Evolutionary conservation across 1,140 invertebrate genomes (phyloP).

Genomic region (Globodera ellingtonae): DNA sequence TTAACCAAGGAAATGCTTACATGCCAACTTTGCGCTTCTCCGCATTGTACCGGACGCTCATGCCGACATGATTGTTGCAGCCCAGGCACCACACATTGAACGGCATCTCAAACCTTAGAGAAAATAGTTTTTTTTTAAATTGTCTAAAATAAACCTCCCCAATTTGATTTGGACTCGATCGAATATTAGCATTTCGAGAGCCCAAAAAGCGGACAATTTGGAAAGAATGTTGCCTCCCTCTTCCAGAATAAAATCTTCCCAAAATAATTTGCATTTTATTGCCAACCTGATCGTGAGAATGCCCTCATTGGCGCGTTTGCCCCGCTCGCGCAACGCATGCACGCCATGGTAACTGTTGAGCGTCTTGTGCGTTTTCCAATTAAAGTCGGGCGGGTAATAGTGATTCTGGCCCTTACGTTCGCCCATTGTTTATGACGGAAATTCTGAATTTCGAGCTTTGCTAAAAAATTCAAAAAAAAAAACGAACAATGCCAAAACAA

Average conservation of each 20-base stretch:
- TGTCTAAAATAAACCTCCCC: too few species aligned
- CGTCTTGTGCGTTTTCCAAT: constrained; percentile 81
- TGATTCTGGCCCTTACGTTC: constrained; percentile 80
- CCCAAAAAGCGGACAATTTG: too few species aligned
- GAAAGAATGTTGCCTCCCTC: too few species aligned
- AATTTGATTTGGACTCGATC: too few species aligned
- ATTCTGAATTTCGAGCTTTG: too few species aligned
- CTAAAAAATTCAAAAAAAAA: background rate
- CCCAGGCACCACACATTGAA: constrained; percentile 99
- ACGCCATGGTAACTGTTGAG: constrained; percentile 88
- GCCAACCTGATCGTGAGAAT: constrained; percentile 84
- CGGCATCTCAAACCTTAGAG: constrained; percentile 91
- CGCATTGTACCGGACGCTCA: constrained; percentile 97
- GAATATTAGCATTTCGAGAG: too few species aligned
- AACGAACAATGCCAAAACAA: constrained; percentile 5
- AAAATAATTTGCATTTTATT: too few species aligned
- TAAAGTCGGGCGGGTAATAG: constrained; percentile 98
- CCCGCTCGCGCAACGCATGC: constrained; percentile 91
- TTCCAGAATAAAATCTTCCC: too few species aligned
- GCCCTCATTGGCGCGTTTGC: constrained; percentile 87
- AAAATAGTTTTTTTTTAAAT: background rate
- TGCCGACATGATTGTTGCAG: constrained; percentile 93
- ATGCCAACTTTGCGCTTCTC: constrained; percentile 98
- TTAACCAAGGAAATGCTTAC: constrained; percentile 71
- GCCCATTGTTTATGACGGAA: constrained; percentile 71